A percentile compares a stretch with the other conserved stretches of the same genome.
phyloP scores from a whole-genome alignment of 2,797 vertebrate species.

The Knipowitschia caucasica region DNA sequence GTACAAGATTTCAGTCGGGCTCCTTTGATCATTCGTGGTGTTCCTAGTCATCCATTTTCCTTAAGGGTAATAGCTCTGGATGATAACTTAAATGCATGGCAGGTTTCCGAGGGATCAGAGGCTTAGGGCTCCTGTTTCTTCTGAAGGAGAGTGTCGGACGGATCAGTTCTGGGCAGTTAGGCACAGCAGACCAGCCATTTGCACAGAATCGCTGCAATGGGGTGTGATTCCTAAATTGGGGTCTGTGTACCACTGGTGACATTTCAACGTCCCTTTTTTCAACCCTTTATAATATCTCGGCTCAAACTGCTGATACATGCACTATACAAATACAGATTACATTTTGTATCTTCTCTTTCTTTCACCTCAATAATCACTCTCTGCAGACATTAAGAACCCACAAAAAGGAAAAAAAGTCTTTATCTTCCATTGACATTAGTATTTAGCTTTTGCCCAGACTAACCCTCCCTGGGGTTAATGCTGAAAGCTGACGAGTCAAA shows the following conservation, averaged over 20 bases:
- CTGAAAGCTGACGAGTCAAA: constrained; percentile 20
- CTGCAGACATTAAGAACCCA: not conserved
- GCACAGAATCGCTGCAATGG: not conserved
- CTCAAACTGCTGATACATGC: too few species aligned
- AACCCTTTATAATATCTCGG: too few species aligned
- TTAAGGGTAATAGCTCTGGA: constrained; percentile 10
- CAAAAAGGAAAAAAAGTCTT: constrained; percentile 7
- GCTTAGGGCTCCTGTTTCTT: constrained; percentile 46
- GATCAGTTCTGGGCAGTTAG: constrained; percentile 45
- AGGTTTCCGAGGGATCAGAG: constrained; percentile 38
- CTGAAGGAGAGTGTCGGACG: constrained; percentile 30
- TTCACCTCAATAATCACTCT: constrained; percentile 1
- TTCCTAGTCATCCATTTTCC: not conserved
- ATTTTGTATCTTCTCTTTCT: not conserved
- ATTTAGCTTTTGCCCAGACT: constrained; percentile 23
- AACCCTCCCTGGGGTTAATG: constrained; percentile 13
- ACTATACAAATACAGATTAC: not conserved
- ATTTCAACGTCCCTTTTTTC: not conserved
- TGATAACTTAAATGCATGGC: constrained; percentile 18
- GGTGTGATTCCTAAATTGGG: not conserved
- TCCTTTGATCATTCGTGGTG: constrained; percentile 14
- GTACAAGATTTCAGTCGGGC: not conserved
- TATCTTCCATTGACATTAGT: constrained; percentile 19
- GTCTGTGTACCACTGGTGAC: not conserved
- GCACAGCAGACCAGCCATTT: constrained; percentile 13